Conservation (phyloP, 2,888 invertebrate species). For the Clivina fossor region DNA sequence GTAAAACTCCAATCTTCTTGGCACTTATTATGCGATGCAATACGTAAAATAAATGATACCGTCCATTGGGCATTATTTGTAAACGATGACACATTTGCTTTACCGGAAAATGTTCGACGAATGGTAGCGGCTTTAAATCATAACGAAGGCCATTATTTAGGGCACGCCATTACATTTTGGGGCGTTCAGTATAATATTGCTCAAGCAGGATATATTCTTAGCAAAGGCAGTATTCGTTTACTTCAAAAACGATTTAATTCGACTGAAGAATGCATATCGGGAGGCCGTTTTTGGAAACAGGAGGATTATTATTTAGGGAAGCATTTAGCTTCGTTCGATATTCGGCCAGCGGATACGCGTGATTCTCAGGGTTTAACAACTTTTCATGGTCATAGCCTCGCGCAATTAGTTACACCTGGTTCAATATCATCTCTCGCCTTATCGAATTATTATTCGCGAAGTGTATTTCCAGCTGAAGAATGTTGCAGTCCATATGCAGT, state of each 20-base stretch:
- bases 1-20: constrained; percentile 47
- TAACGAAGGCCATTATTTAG: constrained; percentile 56
- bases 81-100: constrained; percentile 58
- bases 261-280: constrained; percentile 52
- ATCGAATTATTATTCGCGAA: constrained; percentile 54
- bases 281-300: constrained; percentile 58
- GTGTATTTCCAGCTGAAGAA: constrained; percentile 53
- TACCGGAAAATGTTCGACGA: constrained; percentile 59
- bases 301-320: constrained; percentile 64
- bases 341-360: constrained; percentile 57
- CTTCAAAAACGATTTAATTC: constrained; percentile 52
- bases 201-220: constrained; percentile 60
- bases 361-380: constrained; percentile 55
- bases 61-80: constrained; percentile 59
- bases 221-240: constrained; percentile 52
- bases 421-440: constrained; percentile 47
- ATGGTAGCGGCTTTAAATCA: constrained; percentile 55
- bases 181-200: constrained; percentile 58
- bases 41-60: constrained; percentile 41
- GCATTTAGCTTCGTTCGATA: constrained; percentile 55
- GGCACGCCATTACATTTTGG: constrained; percentile 59
- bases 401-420: constrained; percentile 51
- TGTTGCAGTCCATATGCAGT: constrained; percentile 58
- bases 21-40: constrained; percentile 46
- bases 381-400: constrained; percentile 57